A percentile compares a stretch with the other conserved stretches of the same genome.
phyloP scores from a whole-genome alignment of 2,113 vertebrate genomes.

The Plecturocebus donacophilus region DNA sequence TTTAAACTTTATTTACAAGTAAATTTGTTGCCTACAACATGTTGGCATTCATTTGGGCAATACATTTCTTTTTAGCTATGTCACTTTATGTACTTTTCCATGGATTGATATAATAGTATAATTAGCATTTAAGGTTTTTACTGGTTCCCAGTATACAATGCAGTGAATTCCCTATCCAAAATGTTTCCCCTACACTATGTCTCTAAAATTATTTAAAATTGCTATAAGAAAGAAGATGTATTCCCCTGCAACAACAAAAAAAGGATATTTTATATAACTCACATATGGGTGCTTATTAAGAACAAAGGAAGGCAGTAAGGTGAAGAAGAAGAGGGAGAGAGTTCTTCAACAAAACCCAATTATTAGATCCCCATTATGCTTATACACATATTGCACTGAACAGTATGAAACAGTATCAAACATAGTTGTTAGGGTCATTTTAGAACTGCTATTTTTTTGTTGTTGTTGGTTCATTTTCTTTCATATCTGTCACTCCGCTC shows the following conservation, averaged over 20 bases:
- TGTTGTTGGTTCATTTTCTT: not conserved
- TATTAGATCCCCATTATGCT: not conserved
- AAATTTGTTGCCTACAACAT: not conserved
- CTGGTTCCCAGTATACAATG: not conserved
- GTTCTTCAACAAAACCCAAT: not conserved
- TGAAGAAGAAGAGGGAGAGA: not conserved
- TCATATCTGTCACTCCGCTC: not conserved
- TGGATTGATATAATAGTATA: not conserved
- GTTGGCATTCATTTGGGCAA: not conserved
- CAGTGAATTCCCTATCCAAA: not conserved
- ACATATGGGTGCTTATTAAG: not conserved
- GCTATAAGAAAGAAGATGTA: not conserved
- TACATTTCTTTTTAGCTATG: not conserved
- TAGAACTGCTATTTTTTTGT: too few species aligned
- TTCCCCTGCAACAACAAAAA: not conserved
- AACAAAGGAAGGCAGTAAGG: not conserved
- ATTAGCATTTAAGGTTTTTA: not conserved
- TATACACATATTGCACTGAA: not conserved
- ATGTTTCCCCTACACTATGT: not conserved
- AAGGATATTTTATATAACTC: not conserved
- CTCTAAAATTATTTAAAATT: constrained; percentile 38
- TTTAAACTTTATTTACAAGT: not conserved
- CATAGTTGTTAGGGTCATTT: not conserved
- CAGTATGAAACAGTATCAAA: not conserved
- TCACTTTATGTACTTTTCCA: not conserved